Evolutionary conservation across 2,113 vertebrate species (phyloP), one percentile per base, ranked within the genome.

Genomic region (Nanger granti): DNA sequence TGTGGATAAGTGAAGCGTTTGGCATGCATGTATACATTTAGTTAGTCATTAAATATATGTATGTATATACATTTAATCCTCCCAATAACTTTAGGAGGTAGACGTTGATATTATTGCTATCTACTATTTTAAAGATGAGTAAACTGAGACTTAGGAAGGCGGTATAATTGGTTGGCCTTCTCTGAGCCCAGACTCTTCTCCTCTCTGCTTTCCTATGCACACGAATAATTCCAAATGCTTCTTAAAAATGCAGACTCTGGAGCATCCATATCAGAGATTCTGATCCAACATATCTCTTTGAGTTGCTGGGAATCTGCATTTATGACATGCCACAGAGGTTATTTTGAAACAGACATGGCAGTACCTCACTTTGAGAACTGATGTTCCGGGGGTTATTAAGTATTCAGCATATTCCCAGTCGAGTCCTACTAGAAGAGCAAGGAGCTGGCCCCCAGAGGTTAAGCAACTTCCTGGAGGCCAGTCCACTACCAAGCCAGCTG

Each of bases 91-190:
- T 44, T 84, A 20, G 55, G 41, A 94, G 49, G n/a, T 41, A 91
- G 20, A 12, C 17, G 49, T 10, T 62, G 20, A 12, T 44, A 80
- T 17, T 62, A 60, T 55, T 17, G 22, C 29, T 55, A 4, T 18
- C 15, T 34, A n/a, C 49, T 62, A 49, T 55, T 69, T 96, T 93
- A 60, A 83, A 93, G 79, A 92, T 94, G 18, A 94, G 15, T 59
- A 55, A 44, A 76, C 18, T 26, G 54, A 89, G 26, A 86, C 8
- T 64, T 13, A 18, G 2, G 29, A 93, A 88, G 24, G 88, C 12
- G 11, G 88, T 93, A 85, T 93, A 5, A 69, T n/a, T 37, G 29
- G 34, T 41, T 24, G 18, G 18, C 41, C 37, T 60, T 55, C 49
- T 90, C 44, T 1, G 13, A 86, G 57, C 31, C 64, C 31, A 44